These are phyloP conservation scores for Danionella dracula DNA, from an alignment of 2,797 vertebrate species.

Conservation along the genomic window DNA sequence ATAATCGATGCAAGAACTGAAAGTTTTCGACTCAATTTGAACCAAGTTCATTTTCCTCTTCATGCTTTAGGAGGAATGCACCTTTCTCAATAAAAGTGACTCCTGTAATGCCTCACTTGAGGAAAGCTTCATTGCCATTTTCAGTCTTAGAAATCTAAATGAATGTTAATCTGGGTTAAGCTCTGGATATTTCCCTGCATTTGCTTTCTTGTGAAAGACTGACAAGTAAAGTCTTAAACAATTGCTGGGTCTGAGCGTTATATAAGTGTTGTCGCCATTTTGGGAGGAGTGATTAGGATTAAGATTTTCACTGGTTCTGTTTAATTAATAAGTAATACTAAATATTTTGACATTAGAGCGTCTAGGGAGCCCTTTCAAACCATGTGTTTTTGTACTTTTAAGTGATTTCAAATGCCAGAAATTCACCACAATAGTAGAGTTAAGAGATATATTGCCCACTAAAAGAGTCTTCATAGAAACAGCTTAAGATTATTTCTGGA, in stretches of 20 bases:
- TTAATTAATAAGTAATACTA: neutral
- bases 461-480: no score
- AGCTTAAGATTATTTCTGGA: no score
- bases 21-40: no score
- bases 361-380: no score
- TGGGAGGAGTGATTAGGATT: slow-evolving; percentile 37
- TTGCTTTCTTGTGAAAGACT: neutral
- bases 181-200: neutral
- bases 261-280: slow-evolving; percentile 53
- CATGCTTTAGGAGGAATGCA: no score
- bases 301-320: slow-evolving; percentile 16
- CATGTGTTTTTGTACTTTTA: no score
- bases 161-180: neutral
- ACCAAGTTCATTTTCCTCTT: no score
- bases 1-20: no score
- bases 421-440: no score
- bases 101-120: neutral
- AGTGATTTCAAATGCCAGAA: no score
- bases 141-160: neutral
- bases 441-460: no score
- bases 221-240: neutral
- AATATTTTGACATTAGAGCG: neutral
- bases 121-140: no score
- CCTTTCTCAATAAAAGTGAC: neutral
- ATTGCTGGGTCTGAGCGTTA: slow-evolving; percentile 38